Base-by-base conservation (phyloP, 2,113 vertebrate genomes). In the Anguilla japonica region DNA sequence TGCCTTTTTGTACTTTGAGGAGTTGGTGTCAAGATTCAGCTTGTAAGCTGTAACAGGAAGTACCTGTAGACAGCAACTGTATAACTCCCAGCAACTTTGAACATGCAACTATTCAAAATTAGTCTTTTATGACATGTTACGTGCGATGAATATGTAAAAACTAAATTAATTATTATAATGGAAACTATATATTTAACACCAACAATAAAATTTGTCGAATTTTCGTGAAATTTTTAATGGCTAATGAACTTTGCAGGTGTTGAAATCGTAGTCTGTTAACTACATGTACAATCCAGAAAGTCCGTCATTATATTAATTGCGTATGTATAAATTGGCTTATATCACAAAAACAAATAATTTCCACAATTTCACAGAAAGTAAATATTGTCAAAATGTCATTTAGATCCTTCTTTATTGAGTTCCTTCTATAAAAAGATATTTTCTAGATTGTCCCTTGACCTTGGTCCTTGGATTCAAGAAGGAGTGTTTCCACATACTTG, bases 31-130 rank as follows among this genome's bases (percentile, higher is more conserved):
- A 60, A 60, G 13, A 39, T 39, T 34, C n/a, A 57, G 34, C 34
- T 83, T 56, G 53, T 60, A 20, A 14, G 50, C 46, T 15, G 53
- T 57, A 60, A 83, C n/a, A 83, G 79, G 79, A 80, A 80, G 79
- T 15, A 41, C 41, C 40, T 7, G 40, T 20, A 41, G 79, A 41
- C 41, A 22, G 75, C 40, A 80, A 2, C 15, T 22, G 40, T 20
- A 22, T 41, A 41, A 80, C 40, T 41, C 34, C 34, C 8, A 29
- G 8, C 78, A 40, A 79, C 78, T 79, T 18, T 80, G 40, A 40
- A 80, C 39, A 79, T 13, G 11, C 7, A 53, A 14, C 7, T 53
- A 53, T 14, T 53, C 7, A 53, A 53, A 53, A 53, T 53, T 6
- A 13, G 50, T 53, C 50, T 53, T 53, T 53, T 53, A 53, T 53